Evolutionary conservation across 2,797 vertebrate genomes (phyloP), one percentile per base, ranked within the genome.

Genomic region (Emys orbicularis): DNA sequence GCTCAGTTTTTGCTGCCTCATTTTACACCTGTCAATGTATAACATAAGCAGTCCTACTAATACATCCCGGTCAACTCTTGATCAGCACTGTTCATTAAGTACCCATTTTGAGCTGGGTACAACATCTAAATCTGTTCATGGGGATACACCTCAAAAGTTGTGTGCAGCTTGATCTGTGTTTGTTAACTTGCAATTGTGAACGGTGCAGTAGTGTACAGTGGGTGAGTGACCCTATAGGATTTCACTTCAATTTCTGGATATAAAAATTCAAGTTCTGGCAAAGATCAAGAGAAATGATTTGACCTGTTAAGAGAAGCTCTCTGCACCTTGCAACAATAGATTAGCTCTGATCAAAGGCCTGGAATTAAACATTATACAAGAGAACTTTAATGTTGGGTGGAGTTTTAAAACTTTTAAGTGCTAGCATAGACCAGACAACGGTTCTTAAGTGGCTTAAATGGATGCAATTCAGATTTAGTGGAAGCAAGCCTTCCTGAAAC

Each of bases 331-430:
- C 56, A 23, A 13, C 29, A 25, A 49, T 47, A 57, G 25, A 29
- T 34, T 12, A 57, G 41, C 0, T 18, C 41, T 18, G 6, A 49
- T 25, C 77, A 12, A 27, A 83, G 68, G 49, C 41, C 72, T 29
- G 0, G 29, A 34, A 31, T 29, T 72, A 23, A 1, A 1, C 44
- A 6, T 2, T 77, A n/a, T 37, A 52, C 6, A 8, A 16, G 44
- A 49, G n/a, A 72, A 41, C 8, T 21, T 21, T 29, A 76, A 76
- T 47, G 12, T 16, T 7, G 41, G 19, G n/a, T 15, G 19, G 49
- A 4, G 6, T 12, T 27, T 10, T 16, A 65, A 1, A 0, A 2
- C 25, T 13, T 13, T 19, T 54, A 5, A 34, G 8, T 3, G 18
- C 37, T 1, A 2, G 74, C 0, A 23, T 29, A 25, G 15, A 68